Percentiles rank a stretch among this genome's conserved stretches.
Conservation (phyloP, 2,113 vertebrate species). For the Gobius niger region DNA sequence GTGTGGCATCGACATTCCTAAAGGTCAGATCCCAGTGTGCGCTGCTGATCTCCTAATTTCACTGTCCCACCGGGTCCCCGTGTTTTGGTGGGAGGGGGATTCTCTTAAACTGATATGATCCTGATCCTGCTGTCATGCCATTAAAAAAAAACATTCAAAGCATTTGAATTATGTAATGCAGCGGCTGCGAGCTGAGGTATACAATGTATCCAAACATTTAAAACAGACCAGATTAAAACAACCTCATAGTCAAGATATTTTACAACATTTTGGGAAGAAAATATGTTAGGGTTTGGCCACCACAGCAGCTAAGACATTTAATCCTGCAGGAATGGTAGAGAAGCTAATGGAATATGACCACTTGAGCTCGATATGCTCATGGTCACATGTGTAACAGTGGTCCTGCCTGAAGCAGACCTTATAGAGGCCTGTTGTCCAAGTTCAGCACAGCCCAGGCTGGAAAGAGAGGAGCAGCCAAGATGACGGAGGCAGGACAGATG, state of each 20-base stretch:
- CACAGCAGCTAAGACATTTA: conserved; percentile 17
- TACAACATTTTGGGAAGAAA: conserved; percentile 28
- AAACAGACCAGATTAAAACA: neutral
- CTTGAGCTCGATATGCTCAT: conserved; percentile 28
- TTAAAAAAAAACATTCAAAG: conserved; percentile 44
- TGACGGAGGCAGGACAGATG: conserved; percentile 49
- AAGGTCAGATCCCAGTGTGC: conserved; percentile 55
- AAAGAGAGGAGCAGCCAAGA: conserved; percentile 36
- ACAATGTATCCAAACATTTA: neutral
- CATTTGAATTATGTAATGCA: conserved; percentile 7
- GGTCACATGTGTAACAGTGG: conserved; percentile 26
- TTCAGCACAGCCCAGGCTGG: conserved; percentile 55
- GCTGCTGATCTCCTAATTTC: conserved; percentile 59
- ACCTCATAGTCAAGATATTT: conserved; percentile 11
- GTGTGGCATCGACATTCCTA: conserved; percentile 53
- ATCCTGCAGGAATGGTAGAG: conserved; percentile 26
- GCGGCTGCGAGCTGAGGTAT: neutral
- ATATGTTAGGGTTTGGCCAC: conserved; percentile 20
- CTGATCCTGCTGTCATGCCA: conserved; percentile 34
- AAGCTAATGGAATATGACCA: conserved; percentile 32
- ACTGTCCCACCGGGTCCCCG: conserved; percentile 14
- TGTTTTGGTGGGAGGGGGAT: conserved; percentile 1
- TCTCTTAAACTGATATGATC: conserved; percentile 64
- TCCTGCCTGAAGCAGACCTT: conserved; percentile 29
- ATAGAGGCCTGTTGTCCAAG: conserved; percentile 50